Conservation (phyloP, 1,140 invertebrate species). For the Drosophila repletoides region DNA sequence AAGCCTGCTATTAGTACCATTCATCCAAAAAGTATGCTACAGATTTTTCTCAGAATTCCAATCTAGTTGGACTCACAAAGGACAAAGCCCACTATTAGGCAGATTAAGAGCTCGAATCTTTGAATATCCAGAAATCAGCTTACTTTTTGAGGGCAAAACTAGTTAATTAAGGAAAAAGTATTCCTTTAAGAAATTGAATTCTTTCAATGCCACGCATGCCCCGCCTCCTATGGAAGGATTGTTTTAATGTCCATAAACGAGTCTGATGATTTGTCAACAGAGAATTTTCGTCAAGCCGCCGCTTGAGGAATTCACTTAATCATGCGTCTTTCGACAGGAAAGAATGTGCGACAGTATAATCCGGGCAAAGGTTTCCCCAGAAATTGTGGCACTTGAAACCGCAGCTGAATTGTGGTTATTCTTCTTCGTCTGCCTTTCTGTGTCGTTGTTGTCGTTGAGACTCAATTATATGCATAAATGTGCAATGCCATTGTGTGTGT, state of each 20-base stretch:
- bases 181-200: no score
- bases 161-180: no score
- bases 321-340: not conserved
- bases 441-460: constrained; percentile 12
- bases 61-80: constrained; percentile 10
- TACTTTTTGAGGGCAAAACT: no score
- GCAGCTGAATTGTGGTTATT: constrained; percentile 11
- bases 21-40: not conserved
- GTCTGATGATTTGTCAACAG: not conserved
- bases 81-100: not conserved
- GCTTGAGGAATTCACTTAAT: constrained; percentile 6
- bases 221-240: no score
- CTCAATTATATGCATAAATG: constrained; percentile 74
- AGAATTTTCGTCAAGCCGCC: not conserved
- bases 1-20: constrained; percentile 4
- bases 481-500: constrained; percentile 47
- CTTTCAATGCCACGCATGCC: no score
- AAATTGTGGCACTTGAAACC: not conserved
- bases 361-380: no score
- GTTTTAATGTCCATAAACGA: not conserved
- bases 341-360: no score
- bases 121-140: no score
- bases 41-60: not conserved
- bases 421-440: no score
- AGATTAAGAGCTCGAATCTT: no score